Evolutionary conservation across 2,797 vertebrate species (phyloP).

Genomic region (Acanthiza pusilla): DNA sequence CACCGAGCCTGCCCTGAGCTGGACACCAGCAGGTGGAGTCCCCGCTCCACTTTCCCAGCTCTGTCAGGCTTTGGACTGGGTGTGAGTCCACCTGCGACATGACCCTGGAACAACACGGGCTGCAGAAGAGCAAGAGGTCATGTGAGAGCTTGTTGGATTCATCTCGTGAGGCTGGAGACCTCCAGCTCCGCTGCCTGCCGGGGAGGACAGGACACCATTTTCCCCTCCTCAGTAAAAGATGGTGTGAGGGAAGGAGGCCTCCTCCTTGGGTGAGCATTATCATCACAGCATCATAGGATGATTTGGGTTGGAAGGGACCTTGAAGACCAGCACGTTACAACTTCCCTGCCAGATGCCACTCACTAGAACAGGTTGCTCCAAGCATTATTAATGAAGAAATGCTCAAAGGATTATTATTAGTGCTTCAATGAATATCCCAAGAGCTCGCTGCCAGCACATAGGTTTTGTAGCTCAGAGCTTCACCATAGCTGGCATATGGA

Average conservation of each 20-base stretch:
- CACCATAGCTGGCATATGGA: background rate
- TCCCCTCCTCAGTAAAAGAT: background rate
- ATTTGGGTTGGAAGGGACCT: background rate
- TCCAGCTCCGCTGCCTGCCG: background rate
- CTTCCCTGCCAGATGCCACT: background rate
- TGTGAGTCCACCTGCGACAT: background rate
- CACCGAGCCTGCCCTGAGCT: background rate
- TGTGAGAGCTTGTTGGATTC: background rate
- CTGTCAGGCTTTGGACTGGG: rapidly evolving
- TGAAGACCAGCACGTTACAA: background rate
- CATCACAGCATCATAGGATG: background rate
- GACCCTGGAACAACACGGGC: background rate
- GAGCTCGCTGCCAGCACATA: background rate
- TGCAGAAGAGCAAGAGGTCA: background rate
- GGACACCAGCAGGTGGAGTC: background rate
- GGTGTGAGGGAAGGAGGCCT: background rate
- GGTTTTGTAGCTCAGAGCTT: background rate
- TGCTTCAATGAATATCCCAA: rapidly evolving
- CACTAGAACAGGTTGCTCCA: background rate
- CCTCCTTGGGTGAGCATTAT: background rate
- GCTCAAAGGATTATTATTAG: background rate
- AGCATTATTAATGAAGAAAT: background rate
- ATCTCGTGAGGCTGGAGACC: background rate
- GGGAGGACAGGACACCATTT: background rate
- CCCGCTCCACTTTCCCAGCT: background rate